Conservation (phyloP, 2,888 invertebrate genomes). For the Conops quadrifasciatus region DNA sequence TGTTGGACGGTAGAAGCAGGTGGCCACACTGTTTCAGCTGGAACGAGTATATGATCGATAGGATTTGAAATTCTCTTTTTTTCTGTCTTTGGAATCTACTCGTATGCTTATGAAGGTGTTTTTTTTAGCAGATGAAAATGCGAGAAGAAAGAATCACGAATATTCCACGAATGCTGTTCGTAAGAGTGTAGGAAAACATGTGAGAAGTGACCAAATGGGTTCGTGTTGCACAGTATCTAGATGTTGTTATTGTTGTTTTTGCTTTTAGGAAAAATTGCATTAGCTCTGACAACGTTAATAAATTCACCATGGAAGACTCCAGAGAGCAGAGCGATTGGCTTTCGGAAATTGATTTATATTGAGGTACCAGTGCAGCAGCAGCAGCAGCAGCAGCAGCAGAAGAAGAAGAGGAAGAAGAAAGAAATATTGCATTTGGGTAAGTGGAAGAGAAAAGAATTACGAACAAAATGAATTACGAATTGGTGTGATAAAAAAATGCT, state of each 20-base stretch:
- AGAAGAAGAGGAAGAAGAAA: not conserved
- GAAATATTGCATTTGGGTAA: too few species aligned
- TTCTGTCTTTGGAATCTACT: not conserved
- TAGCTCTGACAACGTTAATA: slow-evolving; percentile 18
- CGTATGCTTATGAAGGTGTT: slow-evolving; percentile 1
- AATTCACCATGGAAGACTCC: slow-evolving; percentile 13
- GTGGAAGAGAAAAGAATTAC: not conserved
- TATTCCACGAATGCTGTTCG: too few species aligned
- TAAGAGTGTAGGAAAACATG: not conserved
- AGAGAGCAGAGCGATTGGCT: slow-evolving; percentile 21
- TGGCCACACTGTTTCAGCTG: not conserved
- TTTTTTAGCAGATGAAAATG: not conserved
- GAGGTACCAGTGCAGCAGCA: not conserved
- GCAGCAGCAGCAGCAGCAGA: not conserved
- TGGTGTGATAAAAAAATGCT: not conserved
- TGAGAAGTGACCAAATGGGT: not conserved
- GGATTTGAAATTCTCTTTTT: slow-evolving; percentile 34
- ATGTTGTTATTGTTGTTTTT: too few species aligned
- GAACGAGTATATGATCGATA: slow-evolving; percentile 45
- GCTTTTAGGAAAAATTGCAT: slow-evolving; percentile 22
- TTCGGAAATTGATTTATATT: slow-evolving; percentile 18
- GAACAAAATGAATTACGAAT: slow-evolving; percentile 1
- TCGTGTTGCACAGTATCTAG: too few species aligned
- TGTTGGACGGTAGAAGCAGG: not conserved
- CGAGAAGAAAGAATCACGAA: not conserved